These are phyloP conservation scores for Erinaceus europaeus DNA, from an alignment of 2,113 vertebrate species.

Conservation along the genomic window DNA sequence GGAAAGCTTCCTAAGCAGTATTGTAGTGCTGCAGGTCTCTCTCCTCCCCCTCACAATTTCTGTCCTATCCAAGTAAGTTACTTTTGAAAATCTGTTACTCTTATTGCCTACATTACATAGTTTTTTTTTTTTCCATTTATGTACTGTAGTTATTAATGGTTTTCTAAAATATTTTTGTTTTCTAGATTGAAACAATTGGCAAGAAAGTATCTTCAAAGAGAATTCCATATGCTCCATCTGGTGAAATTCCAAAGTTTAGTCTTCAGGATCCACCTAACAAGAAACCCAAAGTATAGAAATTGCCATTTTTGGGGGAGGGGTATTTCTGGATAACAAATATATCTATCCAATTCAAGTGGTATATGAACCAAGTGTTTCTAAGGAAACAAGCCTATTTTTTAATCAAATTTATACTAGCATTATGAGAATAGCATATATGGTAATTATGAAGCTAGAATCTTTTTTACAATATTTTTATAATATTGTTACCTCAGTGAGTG, in stretches of 20 bases:
- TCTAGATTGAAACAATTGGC: constrained; percentile 97
- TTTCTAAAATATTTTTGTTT: constrained; percentile 37
- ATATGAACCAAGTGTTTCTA: constrained; percentile 72
- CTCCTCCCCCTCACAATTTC: no score
- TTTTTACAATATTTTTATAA: constrained; percentile 85
- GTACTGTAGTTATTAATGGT: not conserved
- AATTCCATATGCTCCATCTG: constrained; percentile 92
- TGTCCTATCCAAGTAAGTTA: no score
- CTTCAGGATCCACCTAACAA: constrained; percentile 89
- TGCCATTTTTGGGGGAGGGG: constrained; percentile 46
- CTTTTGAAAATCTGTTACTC: not conserved
- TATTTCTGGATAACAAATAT: constrained; percentile 59
- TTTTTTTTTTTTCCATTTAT: not conserved
- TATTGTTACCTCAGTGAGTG: constrained; percentile 66
- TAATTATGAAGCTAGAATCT: constrained; percentile 79
- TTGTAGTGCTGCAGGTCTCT: no score
- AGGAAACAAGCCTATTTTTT: constrained; percentile 81
- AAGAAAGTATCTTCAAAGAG: constrained; percentile 92
- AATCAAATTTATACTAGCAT: constrained; percentile 77
- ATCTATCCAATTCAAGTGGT: constrained; percentile 62
- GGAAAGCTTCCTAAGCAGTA: no score
- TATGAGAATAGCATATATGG: constrained; percentile 60
- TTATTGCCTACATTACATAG: no score
- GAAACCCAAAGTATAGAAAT: constrained; percentile 89
- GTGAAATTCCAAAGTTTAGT: constrained; percentile 86